Conservation (phyloP, 30 jellyfish, hydroid and myxozoan species). For the Aurelia aurita complex sp. Pacific region DNA sequence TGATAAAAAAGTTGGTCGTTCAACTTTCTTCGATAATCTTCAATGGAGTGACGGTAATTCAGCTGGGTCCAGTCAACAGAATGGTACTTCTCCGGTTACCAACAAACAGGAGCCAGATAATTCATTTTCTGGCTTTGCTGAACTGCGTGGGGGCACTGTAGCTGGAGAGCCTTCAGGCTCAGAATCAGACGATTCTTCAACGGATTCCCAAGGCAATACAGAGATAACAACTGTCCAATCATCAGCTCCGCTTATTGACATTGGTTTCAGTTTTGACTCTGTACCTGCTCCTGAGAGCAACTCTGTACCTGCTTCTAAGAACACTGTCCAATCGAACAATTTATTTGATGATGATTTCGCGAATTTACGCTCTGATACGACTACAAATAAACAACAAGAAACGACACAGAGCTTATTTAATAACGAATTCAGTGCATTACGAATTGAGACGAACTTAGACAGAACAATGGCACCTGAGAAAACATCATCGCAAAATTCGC, state of each 20-base stretch:
- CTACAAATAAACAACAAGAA: not conserved
- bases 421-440: slow-evolving; percentile 52
- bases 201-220: not conserved
- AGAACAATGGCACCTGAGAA: not conserved
- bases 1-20: slow-evolving; percentile 50
- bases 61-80: slow-evolving; percentile 3
- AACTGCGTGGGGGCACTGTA: not conserved
- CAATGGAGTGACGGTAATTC: slow-evolving; percentile 13
- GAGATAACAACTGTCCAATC: not conserved
- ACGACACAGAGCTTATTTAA: slow-evolving; percentile 25
- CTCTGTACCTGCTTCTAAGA: not conserved
- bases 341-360: slow-evolving; percentile 46
- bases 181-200: slow-evolving; percentile 4
- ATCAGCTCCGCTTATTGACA: slow-evolving; percentile 34
- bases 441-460: slow-evolving; percentile 36
- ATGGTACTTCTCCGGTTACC: not conserved
- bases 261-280: slow-evolving; percentile 19
- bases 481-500: not conserved
- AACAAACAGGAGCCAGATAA: not conserved
- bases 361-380: slow-evolving; percentile 13
- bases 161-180: not conserved
- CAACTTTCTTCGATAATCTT: slow-evolving; percentile 49
- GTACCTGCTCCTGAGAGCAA: not conserved
- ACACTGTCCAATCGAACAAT: not conserved
- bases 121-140: slow-evolving; percentile 1